Percentiles rank a stretch among this genome's conserved stretches.
phyloP scores from a whole-genome alignment of 2,888 invertebrate genomes.

The Eupithecia inturbata region DNA sequence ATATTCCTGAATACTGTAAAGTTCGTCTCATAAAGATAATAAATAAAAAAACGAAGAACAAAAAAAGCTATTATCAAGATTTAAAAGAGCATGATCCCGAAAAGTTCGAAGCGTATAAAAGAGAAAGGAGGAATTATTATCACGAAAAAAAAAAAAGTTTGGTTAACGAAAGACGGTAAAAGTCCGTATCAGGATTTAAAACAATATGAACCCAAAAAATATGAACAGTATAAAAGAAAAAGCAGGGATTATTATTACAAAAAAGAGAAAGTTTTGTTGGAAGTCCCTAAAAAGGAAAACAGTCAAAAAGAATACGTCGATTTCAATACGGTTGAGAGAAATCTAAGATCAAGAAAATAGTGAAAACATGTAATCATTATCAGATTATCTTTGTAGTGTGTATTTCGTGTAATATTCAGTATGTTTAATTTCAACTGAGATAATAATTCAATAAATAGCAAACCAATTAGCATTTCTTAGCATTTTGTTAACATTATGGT shows the following conservation, averaged over 20 bases:
- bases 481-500: not conserved
- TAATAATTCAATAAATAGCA: too few relatives aligned
- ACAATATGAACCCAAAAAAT: not conserved
- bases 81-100: not conserved
- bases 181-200: not conserved
- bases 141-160: not conserved
- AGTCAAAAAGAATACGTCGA: not conserved
- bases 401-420: not conserved
- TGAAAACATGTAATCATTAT: not conserved
- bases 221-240: not conserved
- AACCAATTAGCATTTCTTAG: not conserved
- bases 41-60: not conserved
- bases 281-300: not conserved
- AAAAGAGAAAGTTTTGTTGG: not conserved
- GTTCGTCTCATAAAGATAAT: not conserved
- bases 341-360: not conserved
- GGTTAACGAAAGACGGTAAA: not conserved
- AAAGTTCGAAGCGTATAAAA: constrained; percentile 6
- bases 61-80: not conserved
- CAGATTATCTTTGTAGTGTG: too few relatives aligned
- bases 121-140: constrained; percentile 5
- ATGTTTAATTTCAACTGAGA: not conserved
- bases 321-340: not conserved
- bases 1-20: not conserved
- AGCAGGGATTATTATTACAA: not conserved